Evolutionary conservation across 2,113 vertebrate species (phyloP), one percentile per base, ranked within the genome.

Genomic region (Acanthisitta chloris): DNA sequence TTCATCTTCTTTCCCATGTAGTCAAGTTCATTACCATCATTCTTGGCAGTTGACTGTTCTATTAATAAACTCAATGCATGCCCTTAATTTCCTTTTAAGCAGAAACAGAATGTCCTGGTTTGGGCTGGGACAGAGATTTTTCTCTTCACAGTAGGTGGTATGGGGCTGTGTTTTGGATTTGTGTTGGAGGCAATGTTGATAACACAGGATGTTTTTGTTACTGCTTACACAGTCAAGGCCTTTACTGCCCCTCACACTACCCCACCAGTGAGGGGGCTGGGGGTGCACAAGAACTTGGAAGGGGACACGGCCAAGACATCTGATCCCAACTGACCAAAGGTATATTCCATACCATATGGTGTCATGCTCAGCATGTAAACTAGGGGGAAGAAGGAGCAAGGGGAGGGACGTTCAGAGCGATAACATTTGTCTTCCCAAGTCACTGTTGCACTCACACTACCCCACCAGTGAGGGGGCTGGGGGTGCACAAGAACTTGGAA

Each of bases 11-110:
- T 61, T 79, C 23, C 34, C 76, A 25, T 79, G 18, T 81, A 23
- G 16, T 66, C 21, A 78, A 19, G 46, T 80, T 83, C 11, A 20
- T 70, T 82, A 10, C 6, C 8, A 21, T 51, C 0, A 12, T 73
- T 90, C 67, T 73, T 90, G 29, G 33, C 48, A 73, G 62, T 79
- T 82, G 64, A 81, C 21, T 70, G 18, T 85, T 91, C 81, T 81
- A 29, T 66, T 90, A 66, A 62, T n/a, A 54, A 94, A 62, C 23
- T 86, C 17, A 40, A 11, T 51, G 17, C 23, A 13, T 62, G 11
- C 17, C 38, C 33, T 54, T 77, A n/a, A 45, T 61, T 82, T 42
- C 10, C 4, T 42, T 65, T 34, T 51, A 88, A 93, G 54, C 42
- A 58, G 62, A 77, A 94, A 54, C 7, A 40, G 29, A 26, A 54